A percentile compares a stretch with the other conserved stretches of the same genome.
Conservation (phyloP, 2,113 vertebrate genomes). For the Dipodomys merriami region DNA sequence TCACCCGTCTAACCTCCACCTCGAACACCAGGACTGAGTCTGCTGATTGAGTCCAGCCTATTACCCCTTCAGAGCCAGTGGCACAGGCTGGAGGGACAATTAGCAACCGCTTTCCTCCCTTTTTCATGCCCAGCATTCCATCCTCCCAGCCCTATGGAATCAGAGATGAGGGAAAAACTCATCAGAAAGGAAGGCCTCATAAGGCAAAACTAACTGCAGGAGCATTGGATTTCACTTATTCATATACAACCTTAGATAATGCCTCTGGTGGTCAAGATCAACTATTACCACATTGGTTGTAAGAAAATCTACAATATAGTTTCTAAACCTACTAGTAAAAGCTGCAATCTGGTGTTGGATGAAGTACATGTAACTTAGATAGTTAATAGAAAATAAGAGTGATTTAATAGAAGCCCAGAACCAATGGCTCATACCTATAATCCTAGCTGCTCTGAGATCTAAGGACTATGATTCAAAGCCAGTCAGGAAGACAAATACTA, state of each 20-base stretch:
- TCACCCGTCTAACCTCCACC: slow-evolving; percentile 93
- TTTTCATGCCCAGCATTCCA: slow-evolving; percentile 95
- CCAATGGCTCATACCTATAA: too few relatives aligned
- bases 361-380: slow-evolving; percentile 27
- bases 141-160: slow-evolving; percentile 94
- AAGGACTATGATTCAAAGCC: too few relatives aligned
- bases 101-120: slow-evolving; percentile 91
- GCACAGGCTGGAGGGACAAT: slow-evolving; percentile 90
- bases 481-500: too few relatives aligned
- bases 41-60: slow-evolving; percentile 87
- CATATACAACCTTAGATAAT: background rate
- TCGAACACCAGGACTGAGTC: slow-evolving; percentile 93
- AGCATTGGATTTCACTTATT: background rate
- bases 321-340: slow-evolving; percentile 44
- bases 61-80: slow-evolving; percentile 91
- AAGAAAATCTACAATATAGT: slow-evolving; percentile 27
- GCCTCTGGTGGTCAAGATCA: background rate
- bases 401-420: background rate
- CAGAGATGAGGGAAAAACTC: slow-evolving; percentile 39
- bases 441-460: too few relatives aligned
- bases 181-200: background rate
- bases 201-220: background rate
- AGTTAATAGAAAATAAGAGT: background rate
- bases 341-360: background rate
- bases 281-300: background rate